Conservation (phyloP, 2,797 vertebrate species). For the Ptychadena robeensis region DNA sequence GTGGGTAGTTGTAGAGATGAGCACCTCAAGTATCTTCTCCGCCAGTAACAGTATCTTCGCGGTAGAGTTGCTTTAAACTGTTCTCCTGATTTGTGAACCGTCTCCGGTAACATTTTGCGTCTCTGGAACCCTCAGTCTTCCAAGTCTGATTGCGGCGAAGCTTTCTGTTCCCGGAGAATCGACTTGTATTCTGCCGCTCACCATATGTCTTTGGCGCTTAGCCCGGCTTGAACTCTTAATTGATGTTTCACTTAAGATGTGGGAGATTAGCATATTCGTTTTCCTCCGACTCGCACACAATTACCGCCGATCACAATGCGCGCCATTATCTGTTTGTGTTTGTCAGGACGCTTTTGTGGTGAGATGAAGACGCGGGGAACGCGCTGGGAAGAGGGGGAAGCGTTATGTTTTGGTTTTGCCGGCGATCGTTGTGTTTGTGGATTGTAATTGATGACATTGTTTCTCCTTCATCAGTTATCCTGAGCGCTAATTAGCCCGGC, state of each 20-base stretch:
- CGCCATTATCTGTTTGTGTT: constrained; percentile 34
- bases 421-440: constrained; percentile 27
- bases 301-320: constrained; percentile 1
- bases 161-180: too few species aligned
- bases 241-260: constrained; percentile 28
- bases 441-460: constrained; percentile 32
- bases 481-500: constrained; percentile 31
- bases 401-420: constrained; percentile 23
- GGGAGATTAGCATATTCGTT: constrained; percentile 11
- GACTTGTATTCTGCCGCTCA: too few species aligned
- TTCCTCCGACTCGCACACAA: constrained; percentile 21
- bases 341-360: constrained; percentile 15
- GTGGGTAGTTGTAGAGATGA: too few species aligned
- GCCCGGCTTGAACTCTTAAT: constrained; percentile 12
- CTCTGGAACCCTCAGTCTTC: too few species aligned
- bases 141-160: too few species aligned
- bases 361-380: constrained; percentile 32
- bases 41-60: too few species aligned
- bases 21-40: too few species aligned
- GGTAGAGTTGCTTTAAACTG: too few species aligned
- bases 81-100: too few species aligned
- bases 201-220: background rate
- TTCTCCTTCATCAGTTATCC: constrained; percentile 20
- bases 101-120: too few species aligned
- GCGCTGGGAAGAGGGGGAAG: background rate